Evolutionary conservation across 2,797 vertebrate genomes (phyloP).

Genomic region (Aeoliscus strigatus): DNA sequence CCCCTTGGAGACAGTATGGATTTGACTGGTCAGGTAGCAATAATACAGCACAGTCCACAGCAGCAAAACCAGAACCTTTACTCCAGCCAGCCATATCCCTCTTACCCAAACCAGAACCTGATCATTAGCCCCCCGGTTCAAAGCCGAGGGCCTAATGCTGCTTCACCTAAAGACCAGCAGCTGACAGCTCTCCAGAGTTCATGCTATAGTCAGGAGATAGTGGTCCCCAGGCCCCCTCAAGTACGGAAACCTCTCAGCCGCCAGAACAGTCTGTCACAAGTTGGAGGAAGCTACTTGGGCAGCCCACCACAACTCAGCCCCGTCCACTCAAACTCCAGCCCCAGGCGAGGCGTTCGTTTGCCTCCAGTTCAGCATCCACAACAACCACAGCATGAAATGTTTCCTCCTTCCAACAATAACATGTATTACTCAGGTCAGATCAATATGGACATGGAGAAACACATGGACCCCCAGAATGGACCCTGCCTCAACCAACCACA

Average conservation of each 20-base stretch:
- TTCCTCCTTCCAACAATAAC: constrained; percentile 62
- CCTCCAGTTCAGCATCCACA: constrained; percentile 70
- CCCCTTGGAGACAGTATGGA: constrained; percentile 61
- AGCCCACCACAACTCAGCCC: constrained; percentile 75
- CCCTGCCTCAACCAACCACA: constrained; percentile 79
- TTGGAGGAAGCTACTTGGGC: constrained; percentile 66
- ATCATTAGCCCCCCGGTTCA: constrained; percentile 69
- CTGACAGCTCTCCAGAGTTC: constrained; percentile 64
- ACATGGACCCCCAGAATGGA: constrained; percentile 65
- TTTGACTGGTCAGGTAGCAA: constrained; percentile 63
- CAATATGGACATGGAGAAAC: constrained; percentile 73
- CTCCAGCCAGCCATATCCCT: constrained; percentile 71
- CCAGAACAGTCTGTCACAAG: constrained; percentile 73
- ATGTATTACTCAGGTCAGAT: constrained; percentile 78
- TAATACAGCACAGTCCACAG: constrained; percentile 72
- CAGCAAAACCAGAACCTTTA: constrained; percentile 77
- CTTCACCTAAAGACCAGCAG: constrained; percentile 75
- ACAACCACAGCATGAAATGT: constrained; percentile 69
- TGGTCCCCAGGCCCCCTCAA: constrained; percentile 79
- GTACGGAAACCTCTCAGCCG: constrained; percentile 76
- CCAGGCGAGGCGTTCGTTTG: constrained; percentile 67
- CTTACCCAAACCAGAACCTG: constrained; percentile 77
- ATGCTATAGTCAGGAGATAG: constrained; percentile 77
- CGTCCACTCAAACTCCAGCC: constrained; percentile 66
- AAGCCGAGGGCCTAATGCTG: constrained; percentile 43